Percentiles rank a stretch among this genome's conserved stretches.
Conservation (phyloP, 2,888 invertebrate genomes). For the Sericinus montela region DNA sequence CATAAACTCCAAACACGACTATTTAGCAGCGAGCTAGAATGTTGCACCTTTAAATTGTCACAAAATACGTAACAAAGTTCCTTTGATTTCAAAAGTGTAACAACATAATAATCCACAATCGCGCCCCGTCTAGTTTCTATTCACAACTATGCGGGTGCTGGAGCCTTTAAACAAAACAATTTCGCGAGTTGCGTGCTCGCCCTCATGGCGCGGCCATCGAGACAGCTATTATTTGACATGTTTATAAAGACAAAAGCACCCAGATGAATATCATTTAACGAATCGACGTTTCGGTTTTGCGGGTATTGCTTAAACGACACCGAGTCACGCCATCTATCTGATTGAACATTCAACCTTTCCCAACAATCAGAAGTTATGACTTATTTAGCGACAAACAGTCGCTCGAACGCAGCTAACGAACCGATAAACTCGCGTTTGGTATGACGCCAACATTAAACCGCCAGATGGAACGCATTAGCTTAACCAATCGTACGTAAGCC, state of each 20-base stretch:
- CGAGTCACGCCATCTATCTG: slow-evolving; percentile 77
- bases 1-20: no score
- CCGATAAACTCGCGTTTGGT: slow-evolving; percentile 61
- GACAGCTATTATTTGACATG: slow-evolving; percentile 59
- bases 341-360: slow-evolving; percentile 64
- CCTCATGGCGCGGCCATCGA: slow-evolving; percentile 36
- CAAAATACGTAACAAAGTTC: slow-evolving; percentile 36
- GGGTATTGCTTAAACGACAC: slow-evolving; percentile 68
- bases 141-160: slow-evolving; percentile 57
- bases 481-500: slow-evolving; percentile 67
- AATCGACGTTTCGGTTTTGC: slow-evolving; percentile 70
- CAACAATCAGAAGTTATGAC: slow-evolving; percentile 73
- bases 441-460: slow-evolving; percentile 66
- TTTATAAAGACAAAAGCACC: slow-evolving; percentile 75
- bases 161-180: slow-evolving; percentile 37
- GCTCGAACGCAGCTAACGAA: slow-evolving; percentile 70
- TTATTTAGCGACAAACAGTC: slow-evolving; percentile 73
- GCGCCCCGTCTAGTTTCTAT: slow-evolving; percentile 41
- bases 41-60: slow-evolving; percentile 5
- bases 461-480: slow-evolving; percentile 61
- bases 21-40: no score
- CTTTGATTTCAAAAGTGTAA: slow-evolving; percentile 22
- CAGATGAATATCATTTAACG: slow-evolving; percentile 76
- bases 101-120: slow-evolving; percentile 19
- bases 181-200: slow-evolving; percentile 52